These are phyloP conservation scores for Whitmania pigra DNA, from an alignment of 1,140 invertebrate genomes.

Conservation along the genomic window DNA sequence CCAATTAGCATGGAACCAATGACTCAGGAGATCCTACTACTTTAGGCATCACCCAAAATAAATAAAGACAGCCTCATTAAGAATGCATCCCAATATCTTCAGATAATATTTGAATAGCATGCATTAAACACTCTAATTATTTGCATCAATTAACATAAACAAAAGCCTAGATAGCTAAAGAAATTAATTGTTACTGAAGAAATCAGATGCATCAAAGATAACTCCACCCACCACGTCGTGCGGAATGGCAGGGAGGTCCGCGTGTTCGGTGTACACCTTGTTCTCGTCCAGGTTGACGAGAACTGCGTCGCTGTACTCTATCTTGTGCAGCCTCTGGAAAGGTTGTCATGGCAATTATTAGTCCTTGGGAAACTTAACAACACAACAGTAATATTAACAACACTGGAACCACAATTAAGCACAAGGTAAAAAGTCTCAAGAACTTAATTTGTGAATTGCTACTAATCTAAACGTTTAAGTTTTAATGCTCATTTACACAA, in stretches of 20 bases:
- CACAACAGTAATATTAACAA: background rate
- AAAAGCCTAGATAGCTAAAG: background rate
- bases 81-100: too few species aligned
- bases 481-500: too few species aligned
- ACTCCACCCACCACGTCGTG: constrained; percentile 49
- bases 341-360: background rate
- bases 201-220: background rate
- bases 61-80: too few species aligned
- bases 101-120: too few species aligned
- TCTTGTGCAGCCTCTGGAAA: background rate
- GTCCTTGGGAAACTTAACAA: background rate
- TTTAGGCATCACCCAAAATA: background rate
- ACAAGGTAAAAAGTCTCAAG: background rate
- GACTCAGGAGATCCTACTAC: too few species aligned
- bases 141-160: background rate
- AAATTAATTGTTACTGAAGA: background rate
- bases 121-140: background rate
- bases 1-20: too few species aligned
- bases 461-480: too few species aligned
- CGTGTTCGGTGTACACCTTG: constrained; percentile 66
- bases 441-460: too few species aligned
- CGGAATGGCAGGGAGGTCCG: constrained; percentile 72
- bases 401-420: background rate
- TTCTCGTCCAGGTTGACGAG: constrained; percentile 79
- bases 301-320: constrained; percentile 59